Percentiles rank a stretch among this genome's conserved stretches.
These are phyloP conservation scores for Caenorhabditis sinica DNA, from an alignment of 2,888 invertebrate genomes.

Conservation along the genomic window DNA sequence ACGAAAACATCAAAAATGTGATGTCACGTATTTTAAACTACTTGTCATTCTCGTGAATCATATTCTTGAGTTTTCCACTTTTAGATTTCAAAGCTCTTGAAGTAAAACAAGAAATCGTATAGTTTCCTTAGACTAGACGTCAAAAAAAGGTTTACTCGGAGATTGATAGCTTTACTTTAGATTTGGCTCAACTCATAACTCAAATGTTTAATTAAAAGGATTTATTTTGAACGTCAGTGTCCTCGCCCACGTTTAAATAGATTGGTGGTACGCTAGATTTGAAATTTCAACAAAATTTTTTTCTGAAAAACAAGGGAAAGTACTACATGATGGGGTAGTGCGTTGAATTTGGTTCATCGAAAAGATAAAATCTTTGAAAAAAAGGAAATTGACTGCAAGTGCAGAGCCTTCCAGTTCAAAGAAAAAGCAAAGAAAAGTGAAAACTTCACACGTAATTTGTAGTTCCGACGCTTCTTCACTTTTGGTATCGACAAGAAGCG, in stretches of 20 bases:
- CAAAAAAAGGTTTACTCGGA: background rate
- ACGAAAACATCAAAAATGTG: conserved; percentile 26
- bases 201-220: too few species aligned
- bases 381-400: conserved; percentile 13
- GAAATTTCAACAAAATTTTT: background rate
- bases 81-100: background rate
- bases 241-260: too few species aligned
- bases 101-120: background rate
- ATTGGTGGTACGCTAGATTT: too few species aligned
- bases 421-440: background rate
- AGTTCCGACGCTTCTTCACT: background rate
- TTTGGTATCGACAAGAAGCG: conserved; percentile 16
- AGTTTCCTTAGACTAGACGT: background rate
- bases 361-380: conserved; percentile 7
- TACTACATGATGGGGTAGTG: too few species aligned
- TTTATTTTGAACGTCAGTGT: too few species aligned
- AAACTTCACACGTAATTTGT: conserved; percentile 19
- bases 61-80: conserved; percentile 7
- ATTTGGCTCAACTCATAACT: background rate
- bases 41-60: conserved; percentile 31
- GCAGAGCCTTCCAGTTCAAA: background rate
- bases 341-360: background rate
- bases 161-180: background rate
- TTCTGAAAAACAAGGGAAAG: background rate
- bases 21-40: conserved; percentile 26